These are phyloP conservation scores for Himalopsyche tibetana DNA, from an alignment of 2,888 invertebrate genomes.

Conservation along the genomic window DNA sequence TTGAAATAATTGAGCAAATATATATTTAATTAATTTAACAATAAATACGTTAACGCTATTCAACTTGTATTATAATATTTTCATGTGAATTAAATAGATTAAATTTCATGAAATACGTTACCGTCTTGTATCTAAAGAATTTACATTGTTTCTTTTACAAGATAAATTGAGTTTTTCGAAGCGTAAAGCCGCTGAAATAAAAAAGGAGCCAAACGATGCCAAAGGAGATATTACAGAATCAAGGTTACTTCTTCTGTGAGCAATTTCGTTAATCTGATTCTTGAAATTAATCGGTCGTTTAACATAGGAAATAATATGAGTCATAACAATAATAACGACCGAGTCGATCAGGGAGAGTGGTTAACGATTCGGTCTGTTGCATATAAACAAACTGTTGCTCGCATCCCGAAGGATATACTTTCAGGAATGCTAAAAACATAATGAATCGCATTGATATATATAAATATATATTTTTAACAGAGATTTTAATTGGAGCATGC, in stretches of 20 bases:
- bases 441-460: too few relatives aligned
- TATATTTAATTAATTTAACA: too few relatives aligned
- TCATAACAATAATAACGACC: background rate
- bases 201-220: background rate
- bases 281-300: slow-evolving; percentile 27
- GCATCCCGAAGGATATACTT: too few relatives aligned
- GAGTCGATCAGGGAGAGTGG: background rate
- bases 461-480: too few relatives aligned
- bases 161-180: background rate
- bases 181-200: slow-evolving; percentile 5
- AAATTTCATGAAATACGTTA: background rate
- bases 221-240: background rate
- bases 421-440: too few relatives aligned
- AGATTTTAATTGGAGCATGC: too few relatives aligned
- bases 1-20: too few relatives aligned
- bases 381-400: too few relatives aligned
- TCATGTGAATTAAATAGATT: too few relatives aligned
- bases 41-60: too few relatives aligned
- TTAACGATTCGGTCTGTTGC: too few relatives aligned
- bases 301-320: background rate
- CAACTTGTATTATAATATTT: too few relatives aligned
- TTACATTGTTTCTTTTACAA: background rate
- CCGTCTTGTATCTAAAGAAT: background rate
- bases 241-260: slow-evolving; percentile 1
- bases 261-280: slow-evolving; percentile 28